Evolutionary conservation across 2,113 vertebrate species (phyloP), one percentile per base, ranked within the genome.

Genomic region (Danio rerio): DNA sequence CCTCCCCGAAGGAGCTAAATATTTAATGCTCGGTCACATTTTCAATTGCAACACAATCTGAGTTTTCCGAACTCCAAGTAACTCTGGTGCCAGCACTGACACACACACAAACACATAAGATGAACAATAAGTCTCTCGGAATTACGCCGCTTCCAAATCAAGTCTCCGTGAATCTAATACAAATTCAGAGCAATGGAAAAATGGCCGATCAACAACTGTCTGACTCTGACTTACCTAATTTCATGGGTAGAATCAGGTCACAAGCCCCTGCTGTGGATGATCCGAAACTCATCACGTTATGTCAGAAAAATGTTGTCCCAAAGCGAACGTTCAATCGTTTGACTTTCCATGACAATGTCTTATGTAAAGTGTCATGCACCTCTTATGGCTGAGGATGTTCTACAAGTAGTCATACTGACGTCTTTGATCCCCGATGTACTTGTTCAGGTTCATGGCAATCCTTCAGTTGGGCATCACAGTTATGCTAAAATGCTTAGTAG

Each of bases 341-440:
- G 20, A 45, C 8, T 11, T 2, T 70, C 4, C 16, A 18, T 4
- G n/a, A 58, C n/a, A 66, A 42, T 6, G 11, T 80, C 7, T 69
- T 56, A 43, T 79, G 47, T n/a, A 11, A 49, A 43, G 12, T 78
- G 31, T 9, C 8, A 0, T 13, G 4, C 16, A 5, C 55, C 10
- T 6, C 40, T 59, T 43, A 16, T 13, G n/a, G n/a, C 2, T 55
- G 13, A 50, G 0, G 13, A n/a, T 21, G 7, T 31, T 18, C 21
- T 45, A 2, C 68, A 83, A 12, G 65, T 62, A 7, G 58, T 71
- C 12, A 6, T 84, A 16, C 40, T 20, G 1, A 45, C 12, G 3
- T 15, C 20, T 3, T 42, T 84, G 45, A 50, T 84, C n/a, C 77
- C 82, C 5, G 13, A 80, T 5, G 10, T 65, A 12, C 40, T 84